Base-by-base conservation (phyloP, 2,113 vertebrate species). In the Athene noctua region DNA sequence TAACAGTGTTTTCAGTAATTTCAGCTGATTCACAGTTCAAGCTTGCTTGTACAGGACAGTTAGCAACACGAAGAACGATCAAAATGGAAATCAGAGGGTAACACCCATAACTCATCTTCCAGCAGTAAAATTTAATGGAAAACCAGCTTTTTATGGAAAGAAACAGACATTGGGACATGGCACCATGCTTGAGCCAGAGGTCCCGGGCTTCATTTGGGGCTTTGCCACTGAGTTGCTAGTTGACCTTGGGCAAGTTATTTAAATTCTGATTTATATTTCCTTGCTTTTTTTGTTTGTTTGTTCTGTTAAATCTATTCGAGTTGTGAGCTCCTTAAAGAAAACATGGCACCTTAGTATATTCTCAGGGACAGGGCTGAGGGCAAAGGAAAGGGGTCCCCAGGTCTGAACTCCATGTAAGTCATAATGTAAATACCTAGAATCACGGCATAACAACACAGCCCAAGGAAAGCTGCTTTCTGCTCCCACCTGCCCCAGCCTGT, bases 401-500 rank as follows among this genome's bases (percentile, higher is more conserved):
- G 57, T n/a, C 32, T 55, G 38, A 86, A 80, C 65, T 62, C 88
- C 68, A 21, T 0, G 1, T 49, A 42, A 88, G 36, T 51, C 55
- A 23, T 27, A 75, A 65, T 0, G 1, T 62, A 73, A 90, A 80
- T 40, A 80, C 66, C 65, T 49, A 54, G 66, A 93, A 71, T 78
- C 86, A 49, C 2, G 4, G 82, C 0, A 4, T 40, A 91, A 91
- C 68, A 63, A 73, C 1, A 15, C 61, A 89, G 88, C 46, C 40
- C 65, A 81, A 49, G 57, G 80, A 92, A 74, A 89, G 65, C 88
- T 54, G 61, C 58, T 72, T 59, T 94, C 88, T 88, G 68, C 58
- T 86, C 77, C 88, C 94, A 86, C 86, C 61, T 91, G 94, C 70
- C 91, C 73, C 94, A 94, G 95, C 95, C 88, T 92, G 88, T 87